Conservation (phyloP, 35 echinoderm and acorn worm species). For the Chiridota heheva region DNA sequence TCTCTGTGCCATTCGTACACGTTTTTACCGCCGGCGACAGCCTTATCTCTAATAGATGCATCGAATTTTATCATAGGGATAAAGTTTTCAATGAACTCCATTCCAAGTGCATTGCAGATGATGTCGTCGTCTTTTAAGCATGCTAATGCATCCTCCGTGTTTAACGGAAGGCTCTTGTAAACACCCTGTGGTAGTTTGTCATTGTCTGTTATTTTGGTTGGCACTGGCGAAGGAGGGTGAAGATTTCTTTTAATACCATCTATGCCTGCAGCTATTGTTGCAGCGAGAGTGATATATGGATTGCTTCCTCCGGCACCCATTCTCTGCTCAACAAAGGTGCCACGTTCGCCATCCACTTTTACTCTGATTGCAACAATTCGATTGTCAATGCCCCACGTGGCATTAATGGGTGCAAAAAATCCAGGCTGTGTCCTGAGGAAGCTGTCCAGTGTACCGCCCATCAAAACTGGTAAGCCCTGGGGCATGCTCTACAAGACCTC, state of each 20-base stretch:
- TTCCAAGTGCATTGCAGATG: too few species aligned
- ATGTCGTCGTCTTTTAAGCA: too few species aligned
- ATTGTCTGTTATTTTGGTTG: too few species aligned
- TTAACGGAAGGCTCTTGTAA: too few species aligned
- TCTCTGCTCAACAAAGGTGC: slow-evolving; percentile 30
- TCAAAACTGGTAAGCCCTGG: slow-evolving; percentile 16
- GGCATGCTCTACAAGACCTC: slow-evolving; percentile 46
- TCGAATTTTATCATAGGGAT: too few species aligned
- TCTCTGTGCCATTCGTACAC: too few species aligned
- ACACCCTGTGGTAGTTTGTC: too few species aligned
- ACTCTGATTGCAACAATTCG: slow-evolving; percentile 42
- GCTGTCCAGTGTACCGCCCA: slow-evolving; percentile 43
- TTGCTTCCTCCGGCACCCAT: slow-evolving; percentile 27
- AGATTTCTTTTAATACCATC: slow-evolving; percentile 32
- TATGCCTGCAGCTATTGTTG: slow-evolving; percentile 46
- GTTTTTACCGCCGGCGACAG: too few species aligned
- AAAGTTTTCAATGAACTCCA: too few species aligned
- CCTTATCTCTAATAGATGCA: too few species aligned
- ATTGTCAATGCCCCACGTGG: slow-evolving; percentile 45
- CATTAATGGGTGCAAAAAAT: slow-evolving; percentile 21
- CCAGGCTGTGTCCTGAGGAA: slow-evolving; percentile 6
- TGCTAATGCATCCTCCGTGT: too few species aligned
- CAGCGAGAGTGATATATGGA: slow-evolving; percentile 49
- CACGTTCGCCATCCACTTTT: slow-evolving; percentile 1
- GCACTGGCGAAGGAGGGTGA: background rate